Conservation (phyloP, 1,140 invertebrate genomes). For the Ruditapes philippinarum region DNA sequence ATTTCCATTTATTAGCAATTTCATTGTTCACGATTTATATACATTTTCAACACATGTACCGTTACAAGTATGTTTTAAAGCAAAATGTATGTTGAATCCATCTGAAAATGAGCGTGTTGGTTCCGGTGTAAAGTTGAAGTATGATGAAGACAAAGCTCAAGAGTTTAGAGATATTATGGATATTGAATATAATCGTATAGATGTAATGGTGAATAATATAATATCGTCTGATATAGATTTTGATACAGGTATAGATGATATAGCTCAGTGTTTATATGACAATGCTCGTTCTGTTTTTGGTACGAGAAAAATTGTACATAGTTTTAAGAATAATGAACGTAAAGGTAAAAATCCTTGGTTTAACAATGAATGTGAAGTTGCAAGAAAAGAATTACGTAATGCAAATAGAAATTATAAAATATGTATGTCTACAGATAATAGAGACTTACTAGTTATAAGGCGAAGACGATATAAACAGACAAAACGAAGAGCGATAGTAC, state of each 20-base stretch:
- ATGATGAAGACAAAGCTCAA: neutral
- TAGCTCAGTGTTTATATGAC: neutral
- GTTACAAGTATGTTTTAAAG: neutral
- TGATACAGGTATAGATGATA: neutral
- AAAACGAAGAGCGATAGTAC: no score
- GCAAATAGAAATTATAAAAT: no score
- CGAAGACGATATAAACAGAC: no score
- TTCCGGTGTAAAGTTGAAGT: neutral
- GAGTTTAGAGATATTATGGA: neutral
- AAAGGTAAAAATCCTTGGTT: no score
- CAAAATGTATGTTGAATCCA: neutral
- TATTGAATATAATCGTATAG: neutral
- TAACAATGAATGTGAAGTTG: no score
- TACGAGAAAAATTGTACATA: no score
- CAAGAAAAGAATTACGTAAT: no score
- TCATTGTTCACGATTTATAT: neutral
- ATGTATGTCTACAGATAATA: no score
- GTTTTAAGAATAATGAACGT: no score
- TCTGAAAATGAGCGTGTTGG: neutral
- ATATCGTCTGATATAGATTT: neutral
- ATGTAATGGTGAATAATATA: neutral
- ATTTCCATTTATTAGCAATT: neutral
- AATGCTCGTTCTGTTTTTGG: neutral
- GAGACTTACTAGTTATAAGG: no score
- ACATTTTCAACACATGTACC: neutral